A percentile compares a stretch with the other conserved stretches of the same genome.
Conservation (phyloP, 1,140 invertebrate genomes). For the Drosophila lacertosa region DNA sequence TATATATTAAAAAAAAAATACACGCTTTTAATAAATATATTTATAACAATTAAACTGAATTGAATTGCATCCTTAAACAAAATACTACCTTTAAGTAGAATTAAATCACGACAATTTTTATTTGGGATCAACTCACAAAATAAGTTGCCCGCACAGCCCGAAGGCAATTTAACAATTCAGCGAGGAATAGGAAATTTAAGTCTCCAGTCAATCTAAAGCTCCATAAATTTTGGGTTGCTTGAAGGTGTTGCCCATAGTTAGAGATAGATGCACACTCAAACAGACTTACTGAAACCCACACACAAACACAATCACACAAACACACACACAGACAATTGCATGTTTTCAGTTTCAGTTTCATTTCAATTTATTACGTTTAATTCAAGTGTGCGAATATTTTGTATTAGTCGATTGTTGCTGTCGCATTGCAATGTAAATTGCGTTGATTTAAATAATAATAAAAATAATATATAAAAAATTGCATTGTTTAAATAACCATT, state of each 20-base stretch:
- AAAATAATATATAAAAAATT: not conserved
- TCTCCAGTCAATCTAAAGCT: not conserved
- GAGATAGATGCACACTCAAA: not conserved
- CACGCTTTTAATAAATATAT: too few relatives aligned
- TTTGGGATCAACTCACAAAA: not conserved
- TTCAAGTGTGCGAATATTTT: conserved; percentile 60
- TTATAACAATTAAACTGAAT: too few relatives aligned
- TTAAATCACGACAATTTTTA: not conserved
- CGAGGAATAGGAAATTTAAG: conserved; percentile 14
- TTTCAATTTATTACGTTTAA: conserved; percentile 11
- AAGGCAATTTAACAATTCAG: not conserved
- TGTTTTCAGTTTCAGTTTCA: conserved; percentile 13
- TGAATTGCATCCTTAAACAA: too few relatives aligned
- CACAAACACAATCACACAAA: not conserved
- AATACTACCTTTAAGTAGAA: too few relatives aligned
- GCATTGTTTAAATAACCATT: conserved; percentile 42
- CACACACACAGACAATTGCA: not conserved
- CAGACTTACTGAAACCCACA: not conserved
- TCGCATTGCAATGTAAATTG: conserved; percentile 35
- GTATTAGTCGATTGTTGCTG: conserved; percentile 16
- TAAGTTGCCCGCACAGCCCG: not conserved
- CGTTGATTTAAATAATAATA: not conserved
- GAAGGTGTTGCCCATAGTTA: conserved; percentile 18
- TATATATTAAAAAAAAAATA: too few relatives aligned
- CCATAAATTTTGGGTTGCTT: conserved; percentile 1